Evolutionary conservation across 1,140 invertebrate genomes (phyloP), one percentile per base, ranked within the genome.

Genomic region (Penaeus japonicus): DNA sequence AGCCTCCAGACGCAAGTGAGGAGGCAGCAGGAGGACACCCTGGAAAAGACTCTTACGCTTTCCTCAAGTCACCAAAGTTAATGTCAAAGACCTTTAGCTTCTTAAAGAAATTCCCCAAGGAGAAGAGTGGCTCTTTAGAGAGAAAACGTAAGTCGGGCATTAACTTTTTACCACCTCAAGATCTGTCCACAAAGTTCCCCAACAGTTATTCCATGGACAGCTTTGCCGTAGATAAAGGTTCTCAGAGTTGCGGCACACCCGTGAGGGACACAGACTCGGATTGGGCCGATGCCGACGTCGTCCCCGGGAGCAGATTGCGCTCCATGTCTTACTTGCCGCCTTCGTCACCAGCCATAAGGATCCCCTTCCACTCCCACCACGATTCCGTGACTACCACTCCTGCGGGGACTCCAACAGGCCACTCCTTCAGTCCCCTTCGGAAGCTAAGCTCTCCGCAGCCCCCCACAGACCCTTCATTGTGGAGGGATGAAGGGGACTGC

Each of bases 141-240:
- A 84, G 89, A 57, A 89, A 90, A 70, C 85, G 88, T 65, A 90
- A 90, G 65, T 90, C 90, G 35, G 89, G 85, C 55, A 89, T 90
- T 24, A 89, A 87, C 35, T 84, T 89, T 59, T 47, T 84, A 54
- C 85, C 79, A 15, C 85, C 89, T 32, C 81, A 79, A 57, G 89
- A 90, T 24, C 84, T 75, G 47, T 32, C 86, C 32, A 84, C 81
- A 24, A 90, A 90, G 87, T 84, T 90, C 65, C 90, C 89, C n/a
- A 89, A 89, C 83, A 90, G 90, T 59, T 90, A 87, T 80, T 90
- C 90, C 27, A 85, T 90, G 80, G 90, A 90, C 57, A 90, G 90
- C 54, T 90, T 90, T 59, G 86, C 89, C 2, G 90, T 89, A 30
- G 89, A 89, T 20, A 75, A 89, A 59, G 89, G 87, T 22, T 65